Evolutionary conservation across 2,888 invertebrate genomes (phyloP).

Genomic region (Elysia crispata): DNA sequence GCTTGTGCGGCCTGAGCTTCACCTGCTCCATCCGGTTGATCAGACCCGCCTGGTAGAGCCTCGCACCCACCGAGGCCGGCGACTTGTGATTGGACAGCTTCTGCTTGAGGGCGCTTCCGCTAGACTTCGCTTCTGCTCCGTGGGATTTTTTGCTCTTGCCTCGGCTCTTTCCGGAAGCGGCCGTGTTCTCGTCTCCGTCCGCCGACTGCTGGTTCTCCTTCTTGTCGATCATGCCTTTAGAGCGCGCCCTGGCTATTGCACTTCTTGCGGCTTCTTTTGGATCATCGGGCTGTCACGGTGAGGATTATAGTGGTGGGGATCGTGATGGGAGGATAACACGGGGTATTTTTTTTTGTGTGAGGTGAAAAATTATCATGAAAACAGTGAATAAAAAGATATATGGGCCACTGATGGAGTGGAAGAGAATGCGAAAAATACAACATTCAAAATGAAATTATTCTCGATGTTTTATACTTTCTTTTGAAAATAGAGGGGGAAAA

Average conservation of each 20-base stretch:
- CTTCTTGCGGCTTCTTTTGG: constrained; percentile 70
- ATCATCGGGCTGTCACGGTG: constrained; percentile 66
- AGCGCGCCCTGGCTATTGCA: constrained; percentile 68
- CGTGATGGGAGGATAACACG: no score
- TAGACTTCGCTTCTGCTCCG: background rate
- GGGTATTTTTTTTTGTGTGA: no score
- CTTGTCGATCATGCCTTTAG: constrained; percentile 64
- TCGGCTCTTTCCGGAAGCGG: background rate
- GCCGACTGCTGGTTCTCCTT: constrained; percentile 29
- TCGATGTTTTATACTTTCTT: no score
- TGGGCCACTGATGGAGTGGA: no score
- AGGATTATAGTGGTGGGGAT: background rate
- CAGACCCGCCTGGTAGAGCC: constrained; percentile 51
- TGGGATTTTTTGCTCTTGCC: background rate
- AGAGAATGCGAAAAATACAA: no score
- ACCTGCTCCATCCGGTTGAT: constrained; percentile 48
- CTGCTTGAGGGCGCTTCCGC: background rate
- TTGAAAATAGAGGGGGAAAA: background rate
- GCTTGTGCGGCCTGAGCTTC: constrained; percentile 40
- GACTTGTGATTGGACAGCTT: constrained; percentile 48
- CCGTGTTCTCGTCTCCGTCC: background rate
- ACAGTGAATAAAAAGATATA: no score
- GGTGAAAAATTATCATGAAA: no score
- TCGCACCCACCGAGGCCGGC: constrained; percentile 49
- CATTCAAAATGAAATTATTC: no score